Evolutionary conservation across 2,113 vertebrate species (phyloP).

Genomic region (Gobius niger): DNA sequence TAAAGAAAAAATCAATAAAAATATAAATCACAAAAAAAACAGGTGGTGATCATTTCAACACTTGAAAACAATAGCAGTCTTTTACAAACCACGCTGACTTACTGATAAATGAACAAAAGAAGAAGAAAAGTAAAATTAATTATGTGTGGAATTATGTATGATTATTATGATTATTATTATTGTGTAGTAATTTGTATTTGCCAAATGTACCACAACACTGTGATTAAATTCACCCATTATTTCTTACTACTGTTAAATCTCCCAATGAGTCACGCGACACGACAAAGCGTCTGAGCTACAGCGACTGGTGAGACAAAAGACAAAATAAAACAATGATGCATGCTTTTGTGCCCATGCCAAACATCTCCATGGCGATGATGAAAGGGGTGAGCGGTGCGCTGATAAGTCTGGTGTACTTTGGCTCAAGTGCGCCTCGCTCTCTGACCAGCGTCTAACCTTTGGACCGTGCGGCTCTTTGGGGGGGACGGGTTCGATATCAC

Average conservation of each 20-base stretch:
- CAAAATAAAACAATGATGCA: constrained; percentile 15
- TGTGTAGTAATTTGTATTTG: not conserved
- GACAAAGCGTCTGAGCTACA: constrained; percentile 13
- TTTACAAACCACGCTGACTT: too few relatives aligned
- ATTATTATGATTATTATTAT: not conserved
- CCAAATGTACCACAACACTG: not conserved
- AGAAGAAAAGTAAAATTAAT: too few relatives aligned
- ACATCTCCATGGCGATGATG: constrained; percentile 6
- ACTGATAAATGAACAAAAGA: too few relatives aligned
- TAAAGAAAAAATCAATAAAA: too few relatives aligned
- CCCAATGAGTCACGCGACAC: constrained; percentile 8
- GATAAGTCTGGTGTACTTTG: not conserved
- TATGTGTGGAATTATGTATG: too few relatives aligned
- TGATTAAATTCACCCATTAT: not conserved
- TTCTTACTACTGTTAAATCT: constrained; percentile 12
- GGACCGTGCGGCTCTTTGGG: constrained; percentile 2
- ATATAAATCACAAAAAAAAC: too few relatives aligned
- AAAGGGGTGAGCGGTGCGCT: not conserved
- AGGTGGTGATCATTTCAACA: too few relatives aligned
- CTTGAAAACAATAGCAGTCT: too few relatives aligned
- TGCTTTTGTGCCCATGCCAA: constrained; percentile 3
- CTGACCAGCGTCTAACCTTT: constrained; percentile 37
- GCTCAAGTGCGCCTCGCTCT: not conserved
- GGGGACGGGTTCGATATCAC: constrained; percentile 34
- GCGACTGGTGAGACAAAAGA: constrained; percentile 18